Base-by-base conservation (phyloP, 2,797 vertebrate genomes). In the Fratercula arctica region DNA sequence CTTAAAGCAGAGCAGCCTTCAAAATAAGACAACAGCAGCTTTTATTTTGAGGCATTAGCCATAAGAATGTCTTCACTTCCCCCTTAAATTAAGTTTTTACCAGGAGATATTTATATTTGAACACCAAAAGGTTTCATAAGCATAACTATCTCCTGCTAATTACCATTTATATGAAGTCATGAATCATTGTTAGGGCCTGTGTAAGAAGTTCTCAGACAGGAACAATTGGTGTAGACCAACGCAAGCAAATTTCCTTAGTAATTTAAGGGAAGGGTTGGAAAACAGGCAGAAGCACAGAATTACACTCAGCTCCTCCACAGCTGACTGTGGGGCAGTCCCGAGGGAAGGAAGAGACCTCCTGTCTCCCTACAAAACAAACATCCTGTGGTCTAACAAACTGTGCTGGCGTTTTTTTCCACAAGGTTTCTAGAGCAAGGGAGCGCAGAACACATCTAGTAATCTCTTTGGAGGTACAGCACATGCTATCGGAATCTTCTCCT, bases 341-440 rank as follows among this genome's bases (percentile, higher is more conserved):
- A 50, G 61, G 78, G 94, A 84, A 70, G 82, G 87, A 83, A 66
- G 78, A 80, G 54, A 76, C 85, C 93, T 90, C 80, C 45, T 61
- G 73, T 94, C 94, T 94, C 94, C 95, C 88, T 91, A 39, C 84
- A 96, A 90, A 94, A 84, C 93, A 97, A 96, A 93, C 83, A 91
- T 93, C 95, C 96, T 93, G 26, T 75, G 93, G 77, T 69, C 89
- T 94, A 68, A 87, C 95, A 91, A 85, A 88, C 83, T 53, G 31
- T 28, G 72, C 21, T 33, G 86, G 89, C 80, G 70, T 33, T 31
- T 61, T 85, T 85, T 83, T 86, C 88, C 70, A 46, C 21, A 3
- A 61, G 73, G 72, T 78, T 87, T 67, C 82, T 39, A 39, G n/a
- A 79, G 61, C 5, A 0, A 92, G 17, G 13, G 60, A 90, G 28